phyloP scores from a whole-genome alignment of 2,888 invertebrate species.

The Mesorhabditis spiculigera region DNA sequence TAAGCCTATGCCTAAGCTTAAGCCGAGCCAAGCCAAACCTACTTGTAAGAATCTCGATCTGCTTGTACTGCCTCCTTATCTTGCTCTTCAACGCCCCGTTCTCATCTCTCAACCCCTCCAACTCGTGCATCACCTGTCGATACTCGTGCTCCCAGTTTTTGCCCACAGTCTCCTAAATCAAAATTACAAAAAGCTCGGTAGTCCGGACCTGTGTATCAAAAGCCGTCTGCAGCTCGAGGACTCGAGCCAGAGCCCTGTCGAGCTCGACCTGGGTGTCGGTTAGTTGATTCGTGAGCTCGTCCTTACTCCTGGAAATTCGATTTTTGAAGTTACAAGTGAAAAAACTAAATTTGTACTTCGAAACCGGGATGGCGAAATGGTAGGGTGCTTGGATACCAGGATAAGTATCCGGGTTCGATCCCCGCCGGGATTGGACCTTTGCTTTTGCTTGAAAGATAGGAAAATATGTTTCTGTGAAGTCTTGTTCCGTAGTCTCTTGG shows the following conservation, averaged over 20 bases:
- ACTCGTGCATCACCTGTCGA: conserved; percentile 31
- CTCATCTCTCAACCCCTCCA: conserved; percentile 49
- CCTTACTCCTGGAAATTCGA: conserved; percentile 13
- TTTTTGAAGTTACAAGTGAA: too few species aligned
- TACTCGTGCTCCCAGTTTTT: conserved; percentile 49
- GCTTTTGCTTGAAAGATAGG: too few species aligned
- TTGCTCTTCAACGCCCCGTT: conserved; percentile 48
- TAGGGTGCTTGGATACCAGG: too few species aligned
- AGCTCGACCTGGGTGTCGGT: conserved; percentile 34
- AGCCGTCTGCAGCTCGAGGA: conserved; percentile 42
- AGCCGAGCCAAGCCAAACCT: conserved; percentile 10
- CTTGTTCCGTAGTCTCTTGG: too few species aligned
- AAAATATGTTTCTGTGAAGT: too few species aligned
- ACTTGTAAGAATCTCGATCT: conserved; percentile 52
- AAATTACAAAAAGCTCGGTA: neutral
- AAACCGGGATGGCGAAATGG: too few species aligned
- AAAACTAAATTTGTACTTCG: too few species aligned
- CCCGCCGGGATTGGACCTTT: too few species aligned
- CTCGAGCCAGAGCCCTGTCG: conserved; percentile 40
- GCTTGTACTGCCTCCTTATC: conserved; percentile 46
- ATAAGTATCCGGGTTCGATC: too few species aligned
- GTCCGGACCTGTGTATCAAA: conserved; percentile 39
- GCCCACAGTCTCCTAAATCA: conserved; percentile 39
- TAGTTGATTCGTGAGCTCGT: conserved; percentile 38
- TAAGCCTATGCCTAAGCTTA: neutral